Evolutionary conservation across 1,140 invertebrate genomes (phyloP).

Genomic region (Odontomachus brunneus): DNA sequence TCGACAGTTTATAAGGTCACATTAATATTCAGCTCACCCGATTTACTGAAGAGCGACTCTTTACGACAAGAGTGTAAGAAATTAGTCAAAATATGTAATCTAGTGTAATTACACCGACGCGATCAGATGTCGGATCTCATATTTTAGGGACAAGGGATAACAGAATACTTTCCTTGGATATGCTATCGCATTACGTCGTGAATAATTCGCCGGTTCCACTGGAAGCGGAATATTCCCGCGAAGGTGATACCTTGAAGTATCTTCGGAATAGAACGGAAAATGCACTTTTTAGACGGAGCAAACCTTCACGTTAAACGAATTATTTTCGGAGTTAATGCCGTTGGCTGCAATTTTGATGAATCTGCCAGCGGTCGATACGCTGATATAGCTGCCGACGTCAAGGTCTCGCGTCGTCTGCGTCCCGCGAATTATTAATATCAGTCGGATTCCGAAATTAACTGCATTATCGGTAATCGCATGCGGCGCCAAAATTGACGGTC

Average conservation of each 20-base stretch:
- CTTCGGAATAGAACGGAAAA: background rate
- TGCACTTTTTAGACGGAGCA: background rate
- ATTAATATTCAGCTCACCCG: too few species aligned
- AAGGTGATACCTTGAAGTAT: background rate
- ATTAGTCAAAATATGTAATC: too few species aligned
- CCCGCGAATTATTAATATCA: conserved; percentile 50
- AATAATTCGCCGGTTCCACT: conserved; percentile 16
- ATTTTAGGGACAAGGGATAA: too few species aligned
- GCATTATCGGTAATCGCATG: conserved; percentile 30
- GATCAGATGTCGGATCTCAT: too few species aligned
- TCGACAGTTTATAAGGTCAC: too few species aligned
- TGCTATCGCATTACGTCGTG: background rate
- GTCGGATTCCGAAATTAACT: conserved; percentile 44
- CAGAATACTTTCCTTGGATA: background rate
- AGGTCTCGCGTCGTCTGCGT: conserved; percentile 38
- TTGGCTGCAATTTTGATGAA: conserved; percentile 44
- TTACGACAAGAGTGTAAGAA: too few species aligned
- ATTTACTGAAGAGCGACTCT: too few species aligned
- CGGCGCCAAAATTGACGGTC: conserved; percentile 24
- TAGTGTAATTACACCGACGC: too few species aligned
- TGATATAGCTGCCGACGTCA: conserved; percentile 32
- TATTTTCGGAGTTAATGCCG: conserved; percentile 38
- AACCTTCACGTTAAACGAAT: conserved; percentile 49
- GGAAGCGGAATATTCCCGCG: background rate
- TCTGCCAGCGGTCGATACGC: conserved; percentile 30